Percentiles rank a stretch among this genome's conserved stretches.
phyloP scores from a whole-genome alignment of 2,888 invertebrate species.

The Brenthis daphne region DNA sequence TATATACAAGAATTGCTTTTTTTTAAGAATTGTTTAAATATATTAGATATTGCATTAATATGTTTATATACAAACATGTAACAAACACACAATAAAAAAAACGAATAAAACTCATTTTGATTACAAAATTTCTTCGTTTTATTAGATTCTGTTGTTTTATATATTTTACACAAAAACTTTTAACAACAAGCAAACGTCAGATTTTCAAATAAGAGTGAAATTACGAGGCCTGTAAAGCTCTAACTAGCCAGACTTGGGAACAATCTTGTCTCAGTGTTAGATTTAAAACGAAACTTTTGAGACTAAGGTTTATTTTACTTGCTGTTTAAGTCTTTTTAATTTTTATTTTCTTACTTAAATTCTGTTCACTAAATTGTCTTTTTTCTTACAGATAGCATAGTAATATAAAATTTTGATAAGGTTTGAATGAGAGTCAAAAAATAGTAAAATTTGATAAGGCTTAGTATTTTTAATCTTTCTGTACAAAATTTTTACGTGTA shows the following conservation, averaged over 20 bases:
- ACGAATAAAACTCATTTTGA: not conserved
- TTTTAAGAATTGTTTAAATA: too few relatives aligned
- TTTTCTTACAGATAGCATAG: not conserved
- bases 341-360: slow-evolving; percentile 19
- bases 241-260: slow-evolving; percentile 46
- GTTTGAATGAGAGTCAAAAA: not conserved
- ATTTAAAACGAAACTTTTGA: slow-evolving; percentile 46
- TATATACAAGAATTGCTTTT: too few relatives aligned
- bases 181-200: slow-evolving; percentile 39
- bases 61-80: not conserved
- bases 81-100: not conserved
- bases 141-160: slow-evolving; percentile 33
- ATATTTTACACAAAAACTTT: slow-evolving; percentile 39
- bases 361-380: slow-evolving; percentile 12
- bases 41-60: not conserved
- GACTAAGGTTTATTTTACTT: slow-evolving; percentile 41
- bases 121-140: slow-evolving; percentile 19
- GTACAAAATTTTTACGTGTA: too few relatives aligned
- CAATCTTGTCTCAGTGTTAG: slow-evolving; percentile 43
- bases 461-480: not conserved
- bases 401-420: not conserved
- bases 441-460: not conserved
- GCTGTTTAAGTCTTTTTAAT: slow-evolving; percentile 30
- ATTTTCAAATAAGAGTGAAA: slow-evolving; percentile 42
- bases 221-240: slow-evolving; percentile 43